Evolutionary conservation across 1,140 invertebrate species (phyloP).

Genomic region (Drosophila bifasciata): DNA sequence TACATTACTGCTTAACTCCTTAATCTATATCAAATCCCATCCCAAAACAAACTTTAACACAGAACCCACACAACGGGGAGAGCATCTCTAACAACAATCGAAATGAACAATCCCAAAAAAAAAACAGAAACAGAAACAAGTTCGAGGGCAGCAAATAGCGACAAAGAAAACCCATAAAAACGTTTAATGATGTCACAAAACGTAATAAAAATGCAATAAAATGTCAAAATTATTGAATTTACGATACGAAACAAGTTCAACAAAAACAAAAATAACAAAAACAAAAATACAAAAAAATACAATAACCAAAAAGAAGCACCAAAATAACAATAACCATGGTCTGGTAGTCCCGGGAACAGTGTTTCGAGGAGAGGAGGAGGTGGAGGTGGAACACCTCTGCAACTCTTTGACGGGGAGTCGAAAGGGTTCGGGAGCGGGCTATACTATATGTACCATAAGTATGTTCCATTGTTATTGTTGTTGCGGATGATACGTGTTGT

Average conservation of each 20-base stretch:
- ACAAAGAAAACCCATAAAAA: constrained; percentile 83
- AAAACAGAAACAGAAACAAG: constrained; percentile 49
- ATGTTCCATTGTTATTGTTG: constrained; percentile 79
- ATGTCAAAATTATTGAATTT: constrained; percentile 84
- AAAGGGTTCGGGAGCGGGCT: constrained; percentile 40
- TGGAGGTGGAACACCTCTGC: constrained; percentile 61
- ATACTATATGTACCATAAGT: constrained; percentile 60
- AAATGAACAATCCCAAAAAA: constrained; percentile 27
- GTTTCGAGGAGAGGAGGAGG: constrained; percentile 14
- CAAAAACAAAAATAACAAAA: constrained; percentile 47
- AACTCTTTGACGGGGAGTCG: constrained; percentile 64
- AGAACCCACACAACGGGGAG: constrained; percentile 43
- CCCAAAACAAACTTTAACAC: constrained; percentile 21
- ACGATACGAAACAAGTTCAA: constrained; percentile 83
- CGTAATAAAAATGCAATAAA: constrained; percentile 84
- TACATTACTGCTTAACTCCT: constrained; percentile 40
- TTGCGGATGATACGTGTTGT: constrained; percentile 34
- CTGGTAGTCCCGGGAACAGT: constrained; percentile 3
- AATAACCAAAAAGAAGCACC: constrained; percentile 40
- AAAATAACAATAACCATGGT: constrained; percentile 50
- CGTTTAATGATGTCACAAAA: constrained; percentile 83
- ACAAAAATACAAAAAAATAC: constrained; percentile 26
- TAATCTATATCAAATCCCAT: constrained; percentile 46
- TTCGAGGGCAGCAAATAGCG: constrained; percentile 68
- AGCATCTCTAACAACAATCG: constrained; percentile 51